Base-by-base conservation (phyloP, 2,888 invertebrate genomes). In the Hofmannophila pseudospretella region DNA sequence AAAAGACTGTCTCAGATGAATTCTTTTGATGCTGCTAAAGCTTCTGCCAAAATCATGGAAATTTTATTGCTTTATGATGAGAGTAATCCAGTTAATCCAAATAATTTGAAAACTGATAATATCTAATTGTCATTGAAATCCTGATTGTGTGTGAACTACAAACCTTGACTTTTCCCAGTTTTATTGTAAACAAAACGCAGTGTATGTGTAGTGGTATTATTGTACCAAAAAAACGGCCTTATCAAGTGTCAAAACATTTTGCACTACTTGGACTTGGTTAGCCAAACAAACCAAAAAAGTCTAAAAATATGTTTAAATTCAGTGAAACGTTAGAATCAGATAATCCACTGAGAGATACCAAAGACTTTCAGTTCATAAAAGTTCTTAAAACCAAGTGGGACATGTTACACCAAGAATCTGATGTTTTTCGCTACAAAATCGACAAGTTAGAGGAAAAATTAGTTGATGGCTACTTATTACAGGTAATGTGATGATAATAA, bases 381-480 rank as follows among this genome's bases (percentile, higher is more conserved):
- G 13, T 56, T n/a, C 39, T 72, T 7, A 70, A 56, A 50, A 33
- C 45, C n/a, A 76, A 58, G 52, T 82, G 85, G 84, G 58, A 75
- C 25, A 52, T 70, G 51, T 45, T 73, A 25, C 70, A 79, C 36
- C 41, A 48, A 1, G 45, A 56, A 23, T 42, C 48, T 0, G 50
- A 67, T 42, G 52, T 75, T 13, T 82, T 85, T 58, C 65, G 77
- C 0, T 85, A 85, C 44, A 75, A 71, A 63, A 59, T 81, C n/a
- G 36, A 57, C 16, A 58, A 65, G 32, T 35, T 73, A 27, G 40
- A 58, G 32, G 68, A 79, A 52, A 74, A 51, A 48, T n/a, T 62
- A 8, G 34, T 77, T 7, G 58, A 68, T 23, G 51, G 45, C 1
- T 84, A 75, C 58, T 52, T 79, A 34, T 40, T 84, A 13, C 74